Conservation (phyloP, 2,888 invertebrate genomes). For the Pristionchus entomophagus region DNA sequence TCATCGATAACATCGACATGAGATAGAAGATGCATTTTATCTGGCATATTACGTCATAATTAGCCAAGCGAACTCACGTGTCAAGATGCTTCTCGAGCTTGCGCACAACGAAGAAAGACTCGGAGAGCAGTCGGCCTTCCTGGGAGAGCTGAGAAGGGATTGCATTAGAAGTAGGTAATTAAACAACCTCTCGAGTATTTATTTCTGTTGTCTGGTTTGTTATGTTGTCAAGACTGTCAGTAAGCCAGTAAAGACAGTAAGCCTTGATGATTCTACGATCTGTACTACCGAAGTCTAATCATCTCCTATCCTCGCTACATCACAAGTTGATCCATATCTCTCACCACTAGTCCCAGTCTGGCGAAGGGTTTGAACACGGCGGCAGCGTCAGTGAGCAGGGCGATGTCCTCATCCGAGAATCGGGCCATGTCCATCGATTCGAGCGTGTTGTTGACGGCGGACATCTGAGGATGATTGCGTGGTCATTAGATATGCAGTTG, state of each 20-base stretch:
- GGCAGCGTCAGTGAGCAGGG: neutral
- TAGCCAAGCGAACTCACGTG: neutral
- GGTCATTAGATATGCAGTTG: no score
- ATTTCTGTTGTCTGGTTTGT: no score
- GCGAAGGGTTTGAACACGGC: neutral
- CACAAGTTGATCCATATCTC: no score
- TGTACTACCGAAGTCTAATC: no score
- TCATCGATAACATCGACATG: no score
- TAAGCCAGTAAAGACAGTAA: no score
- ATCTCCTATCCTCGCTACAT: no score
- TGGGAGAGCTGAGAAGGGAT: neutral
- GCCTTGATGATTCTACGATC: no score
- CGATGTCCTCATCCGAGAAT: neutral
- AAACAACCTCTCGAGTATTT: no score
- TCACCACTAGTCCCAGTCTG: neutral
- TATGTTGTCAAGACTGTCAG: no score
- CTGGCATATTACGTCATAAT: neutral
- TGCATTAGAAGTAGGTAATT: no score
- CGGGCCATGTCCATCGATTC: neutral
- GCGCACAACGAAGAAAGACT: neutral
- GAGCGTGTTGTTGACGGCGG: neutral
- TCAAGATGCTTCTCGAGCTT: neutral
- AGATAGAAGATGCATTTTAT: no score
- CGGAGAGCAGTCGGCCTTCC: neutral
- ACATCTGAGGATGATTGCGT: neutral